Evolutionary conservation across 2,113 vertebrate species (phyloP).

Genomic region (Clarias batrachus): DNA sequence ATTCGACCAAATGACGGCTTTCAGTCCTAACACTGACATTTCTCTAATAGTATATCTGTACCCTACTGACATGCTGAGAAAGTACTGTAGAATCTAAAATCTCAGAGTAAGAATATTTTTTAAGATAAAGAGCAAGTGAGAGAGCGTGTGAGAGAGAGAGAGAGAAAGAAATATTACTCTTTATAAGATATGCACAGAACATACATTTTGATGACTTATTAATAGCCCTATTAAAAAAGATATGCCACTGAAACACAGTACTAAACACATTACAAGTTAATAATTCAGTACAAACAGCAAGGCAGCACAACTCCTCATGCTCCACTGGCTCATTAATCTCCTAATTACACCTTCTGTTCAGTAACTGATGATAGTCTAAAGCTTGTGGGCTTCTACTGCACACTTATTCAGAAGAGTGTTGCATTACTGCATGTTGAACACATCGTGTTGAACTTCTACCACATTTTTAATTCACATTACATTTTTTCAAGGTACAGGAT

Average conservation of each 20-base stretch:
- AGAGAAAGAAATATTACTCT: too few species aligned
- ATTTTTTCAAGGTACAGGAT: neutral
- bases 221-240: neutral
- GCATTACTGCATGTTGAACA: neutral
- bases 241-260: slow-evolving; percentile 8
- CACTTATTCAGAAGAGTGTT: neutral
- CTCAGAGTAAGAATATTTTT: neutral
- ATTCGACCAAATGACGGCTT: neutral
- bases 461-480: neutral
- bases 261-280: neutral
- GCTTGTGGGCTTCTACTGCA: neutral
- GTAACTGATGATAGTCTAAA: neutral
- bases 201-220: neutral
- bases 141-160: too few species aligned
- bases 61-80: neutral
- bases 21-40: neutral
- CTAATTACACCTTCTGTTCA: slow-evolving; percentile 7
- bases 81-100: neutral
- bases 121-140: too few species aligned
- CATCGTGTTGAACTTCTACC: neutral
- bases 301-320: neutral
- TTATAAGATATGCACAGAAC: neutral
- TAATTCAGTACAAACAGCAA: slow-evolving; percentile 6
- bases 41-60: neutral
- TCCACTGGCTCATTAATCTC: slow-evolving; percentile 2